Base-by-base conservation (phyloP, 2,888 invertebrate species). In the Leptogaster cylindrica region DNA sequence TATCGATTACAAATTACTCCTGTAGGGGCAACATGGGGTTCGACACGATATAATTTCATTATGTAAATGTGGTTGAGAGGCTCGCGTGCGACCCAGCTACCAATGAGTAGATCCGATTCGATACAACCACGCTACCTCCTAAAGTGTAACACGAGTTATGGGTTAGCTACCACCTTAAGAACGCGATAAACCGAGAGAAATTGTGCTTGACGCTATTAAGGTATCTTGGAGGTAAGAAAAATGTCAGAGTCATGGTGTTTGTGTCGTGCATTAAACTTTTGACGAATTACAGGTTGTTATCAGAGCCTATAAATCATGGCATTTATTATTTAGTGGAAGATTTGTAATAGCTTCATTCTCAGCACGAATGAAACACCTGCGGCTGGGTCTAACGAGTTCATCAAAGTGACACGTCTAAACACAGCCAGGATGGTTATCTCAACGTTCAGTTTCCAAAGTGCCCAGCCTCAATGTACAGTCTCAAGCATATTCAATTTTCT, bases 1-100 rank as follows among this genome's bases (percentile, higher is more conserved):
- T 68, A 68, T 72, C 68, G 31, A 67, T 65, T 65, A 65, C 51
- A 65, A 65, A 65, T 65, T 65, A 65, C 36, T 65, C 23, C 23
- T 25, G 51, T 41, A n/a, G 39, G 51, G 51, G 12, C 48, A 51
- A 39, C 50, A 65, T 65, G 51, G 27, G 69, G 65, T 65, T 67
- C 65, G 69, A 58, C 67, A 67, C 67, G 67, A 70, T 52, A 70
- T 67, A 70, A 67, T 70, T 70, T 70, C 67, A 67, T 67, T 70
- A 67, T 70, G 69, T 63, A 70, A 70, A 67, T 67, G 67, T 65
- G 65, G 36, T 50, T 67, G 46, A 68, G 31, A 28, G 31, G 27
- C 25, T 64, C 20, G 64, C 48, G 48, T 64, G 48, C 31, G 20
- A 48, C 8, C 64, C 33, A 31, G 33, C 48, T 31, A 33, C 46